Evolutionary conservation across 2,797 vertebrate species (phyloP), one percentile per base, ranked within the genome.

Genomic region (Cuculus canorus): DNA sequence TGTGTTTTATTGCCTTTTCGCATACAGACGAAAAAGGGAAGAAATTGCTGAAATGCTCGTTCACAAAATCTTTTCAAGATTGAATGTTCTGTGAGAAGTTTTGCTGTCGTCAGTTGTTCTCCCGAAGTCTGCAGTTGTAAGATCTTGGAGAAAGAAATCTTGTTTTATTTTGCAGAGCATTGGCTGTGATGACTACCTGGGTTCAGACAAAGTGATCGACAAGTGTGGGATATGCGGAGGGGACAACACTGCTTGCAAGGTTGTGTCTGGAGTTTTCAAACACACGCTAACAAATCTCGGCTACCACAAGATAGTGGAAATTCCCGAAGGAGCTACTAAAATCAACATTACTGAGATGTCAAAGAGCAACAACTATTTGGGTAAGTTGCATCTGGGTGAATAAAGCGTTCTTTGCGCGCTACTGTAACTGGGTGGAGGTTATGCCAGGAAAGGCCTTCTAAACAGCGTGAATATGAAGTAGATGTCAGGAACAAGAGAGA

Each of bases 241-340:
- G 12, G 98, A 99, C 96, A 99, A 99, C 98, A 98, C 98, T 0
- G 98, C 98, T 96, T 99, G 99, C 94, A 98, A 97, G 91, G 98
- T 99, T 61, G 98, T 99, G 83, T 99, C 99, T 0, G 99, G 99
- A 35, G 97, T 99, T 91, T 99, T 99, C 96, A 98, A 98, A 92
- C 98, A 99, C 69, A 98, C 98, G 15, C 97, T 99, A 86, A 97
- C 98, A 90, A 99, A 98, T 94, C 98, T 99, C 50, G 99, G 99
- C 96, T 99, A 99, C 96, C 99, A 99, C 97, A 99, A 99, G 90
- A 98, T 99, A n/a, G 97, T 99, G 57, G 99, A 99, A 98, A 99
- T 99, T 91, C 99, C 99, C n/a, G 98, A 99, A 93, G 99, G 99
- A 92, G 99, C 99, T 96, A 99, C 98, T 72, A 99, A 98, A 97